Percentiles rank a stretch among this genome's conserved stretches.
These are phyloP conservation scores for Stenopsyche tienmushanensis DNA, from an alignment of 1,140 invertebrate genomes.

Conservation along the genomic window DNA sequence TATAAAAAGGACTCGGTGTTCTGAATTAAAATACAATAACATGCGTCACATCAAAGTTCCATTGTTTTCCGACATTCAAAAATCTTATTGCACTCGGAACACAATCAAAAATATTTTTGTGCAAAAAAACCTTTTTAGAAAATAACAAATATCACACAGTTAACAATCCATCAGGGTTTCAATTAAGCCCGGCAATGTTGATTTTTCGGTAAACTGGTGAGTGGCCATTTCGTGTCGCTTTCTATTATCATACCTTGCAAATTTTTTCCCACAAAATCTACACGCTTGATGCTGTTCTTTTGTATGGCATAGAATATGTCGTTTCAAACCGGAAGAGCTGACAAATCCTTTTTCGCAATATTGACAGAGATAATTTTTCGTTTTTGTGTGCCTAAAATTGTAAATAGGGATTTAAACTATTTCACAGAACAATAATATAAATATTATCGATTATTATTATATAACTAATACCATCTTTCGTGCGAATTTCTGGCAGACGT, in stretches of 20 bases:
- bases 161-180: not conserved
- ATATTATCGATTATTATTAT: not conserved
- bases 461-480: conserved; percentile 35
- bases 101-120: too few species aligned
- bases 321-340: conserved; percentile 36
- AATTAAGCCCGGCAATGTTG: not conserved
- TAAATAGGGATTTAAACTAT: conserved; percentile 9
- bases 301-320: conserved; percentile 36
- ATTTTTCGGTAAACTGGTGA: conserved; percentile 33
- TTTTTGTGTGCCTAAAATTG: conserved; percentile 37
- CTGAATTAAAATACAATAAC: too few species aligned
- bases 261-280: conserved; percentile 39
- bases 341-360: conserved; percentile 39
- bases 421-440: not conserved
- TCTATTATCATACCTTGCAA: conserved; percentile 34
- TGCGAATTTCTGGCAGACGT: conserved; percentile 34
- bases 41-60: too few species aligned
- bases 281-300: conserved; percentile 31
- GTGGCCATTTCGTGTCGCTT: conserved; percentile 39
- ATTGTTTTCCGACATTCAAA: too few species aligned
- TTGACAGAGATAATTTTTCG: conserved; percentile 35
- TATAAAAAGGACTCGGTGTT: too few species aligned
- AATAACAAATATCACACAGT: not conserved
- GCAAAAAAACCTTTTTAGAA: too few species aligned
- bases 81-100: too few species aligned